Conservation (phyloP, 2,113 vertebrate species). For the Podocnemis expansa region DNA sequence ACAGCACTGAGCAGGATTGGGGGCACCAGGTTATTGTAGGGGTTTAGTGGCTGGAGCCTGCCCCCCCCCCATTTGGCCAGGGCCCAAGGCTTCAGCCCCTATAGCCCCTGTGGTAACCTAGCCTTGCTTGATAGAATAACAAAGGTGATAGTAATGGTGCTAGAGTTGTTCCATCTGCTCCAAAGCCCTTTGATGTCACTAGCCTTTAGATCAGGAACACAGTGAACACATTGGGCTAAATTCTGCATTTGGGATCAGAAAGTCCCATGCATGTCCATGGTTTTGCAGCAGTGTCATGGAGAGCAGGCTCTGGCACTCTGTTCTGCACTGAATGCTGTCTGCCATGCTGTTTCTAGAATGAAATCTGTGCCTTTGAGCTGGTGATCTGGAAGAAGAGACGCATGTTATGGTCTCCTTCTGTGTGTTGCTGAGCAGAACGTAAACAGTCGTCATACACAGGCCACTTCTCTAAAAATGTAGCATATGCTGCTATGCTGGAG, state of each 20-base stretch:
- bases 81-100: too few species aligned
- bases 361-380: background rate
- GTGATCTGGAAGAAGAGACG: too few species aligned
- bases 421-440: rapidly evolving
- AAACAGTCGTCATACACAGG: background rate
- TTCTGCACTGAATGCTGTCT: background rate
- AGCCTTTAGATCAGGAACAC: background rate
- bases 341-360: background rate
- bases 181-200: background rate
- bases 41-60: too few species aligned
- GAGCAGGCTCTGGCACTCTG: background rate
- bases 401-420: background rate
- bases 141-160: background rate
- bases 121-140: background rate
- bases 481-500: background rate
- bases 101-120: too few species aligned
- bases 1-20: too few species aligned
- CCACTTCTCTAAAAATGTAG: rapidly evolving
- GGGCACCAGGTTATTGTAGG: too few species aligned
- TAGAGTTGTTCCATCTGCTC: background rate
- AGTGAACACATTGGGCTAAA: background rate
- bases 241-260: background rate
- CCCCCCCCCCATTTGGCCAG: too few species aligned
- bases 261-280: background rate
- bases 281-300: background rate